Percentiles rank a stretch among this genome's conserved stretches.
phyloP scores from a whole-genome alignment of 1,140 invertebrate genomes.

The Streblospio benedicti region DNA sequence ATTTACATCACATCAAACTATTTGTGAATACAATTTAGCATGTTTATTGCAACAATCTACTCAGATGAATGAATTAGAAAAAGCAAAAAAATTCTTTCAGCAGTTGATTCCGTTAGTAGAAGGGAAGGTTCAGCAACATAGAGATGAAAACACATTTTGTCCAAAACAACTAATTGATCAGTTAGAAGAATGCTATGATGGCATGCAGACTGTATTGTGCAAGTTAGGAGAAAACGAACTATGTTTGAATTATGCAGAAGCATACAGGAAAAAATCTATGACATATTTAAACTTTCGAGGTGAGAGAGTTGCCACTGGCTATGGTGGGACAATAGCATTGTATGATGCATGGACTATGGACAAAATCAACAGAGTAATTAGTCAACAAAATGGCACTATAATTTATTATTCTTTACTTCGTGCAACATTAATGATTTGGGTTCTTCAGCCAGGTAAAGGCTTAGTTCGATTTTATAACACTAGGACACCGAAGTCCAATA shows the following conservation, averaged over 20 bases:
- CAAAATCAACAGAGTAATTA: conserved; percentile 28
- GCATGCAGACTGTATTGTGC: conserved; percentile 32
- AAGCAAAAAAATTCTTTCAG: conserved; percentile 31
- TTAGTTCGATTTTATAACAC: conserved; percentile 33
- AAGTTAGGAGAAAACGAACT: conserved; percentile 35
- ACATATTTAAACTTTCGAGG: not conserved
- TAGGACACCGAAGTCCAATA: not conserved
- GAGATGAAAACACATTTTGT: conserved; percentile 33
- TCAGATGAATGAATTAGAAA: conserved; percentile 32
- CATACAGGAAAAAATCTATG: conserved; percentile 24
- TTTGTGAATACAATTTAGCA: conserved; percentile 34
- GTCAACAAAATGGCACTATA: conserved; percentile 34
- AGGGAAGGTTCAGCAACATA: conserved; percentile 29
- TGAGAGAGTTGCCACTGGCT: not conserved
- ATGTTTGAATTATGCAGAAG: conserved; percentile 37
- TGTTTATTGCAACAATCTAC: conserved; percentile 34
- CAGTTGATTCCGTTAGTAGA: conserved; percentile 37
- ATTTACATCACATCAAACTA: conserved; percentile 28
- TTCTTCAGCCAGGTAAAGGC: conserved; percentile 33
- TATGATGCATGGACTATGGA: conserved; percentile 29
- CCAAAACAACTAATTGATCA: conserved; percentile 30
- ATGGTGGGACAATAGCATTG: not conserved
- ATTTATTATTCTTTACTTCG: conserved; percentile 36
- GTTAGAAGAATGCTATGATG: conserved; percentile 36
- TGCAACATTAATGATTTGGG: conserved; percentile 32